Evolutionary conservation across 2,113 vertebrate species (phyloP), one percentile per base, ranked within the genome.

Genomic region (Lepisosteus oculatus): DNA sequence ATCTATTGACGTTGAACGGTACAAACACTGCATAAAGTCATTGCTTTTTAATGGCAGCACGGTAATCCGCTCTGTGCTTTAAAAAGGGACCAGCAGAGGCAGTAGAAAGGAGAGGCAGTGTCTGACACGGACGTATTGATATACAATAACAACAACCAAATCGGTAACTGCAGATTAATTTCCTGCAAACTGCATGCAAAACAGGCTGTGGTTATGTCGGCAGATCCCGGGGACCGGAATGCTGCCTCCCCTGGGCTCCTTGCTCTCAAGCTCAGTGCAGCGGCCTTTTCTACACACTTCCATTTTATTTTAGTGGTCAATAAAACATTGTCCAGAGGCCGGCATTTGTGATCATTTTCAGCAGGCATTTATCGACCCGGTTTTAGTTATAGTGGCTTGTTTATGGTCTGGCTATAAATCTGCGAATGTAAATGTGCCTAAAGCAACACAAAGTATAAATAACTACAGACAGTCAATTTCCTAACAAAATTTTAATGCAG

Each of bases 401-500:
- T 83, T 78, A 80, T 56, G 69, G 70, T 61, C 12, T 0, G 9
- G 59, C 73, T 65, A 64, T 83, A 83, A 83, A 83, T 85, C 78
- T 76, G 61, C 14, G 74, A 76, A 83, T 83, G 79, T 73, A 81
- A 80, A 83, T 75, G 74, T 75, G 69, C 67, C 72, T 55, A 41
- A 68, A 78, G 78, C 72, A 80, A 76, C 74, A 76, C 68, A 71
- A 77, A 76, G 56, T 76, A 78, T 83, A 81, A 83, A 85, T 83
- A 81, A 78, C 54, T 43, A 54, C 73, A 79, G 72, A 74, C 67
- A 75, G 76, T 67, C 64, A 70, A 67, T 77, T 75, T 69, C 63
- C 68, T 67, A 78, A 76, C 70, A 79, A 74, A 74, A 77, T 72
- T 73, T 77, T 71, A 75, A 77, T 78, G 76, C 77, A 74, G 68